phyloP scores from a whole-genome alignment of 2,797 vertebrate genomes.

The Varecia variegata region DNA sequence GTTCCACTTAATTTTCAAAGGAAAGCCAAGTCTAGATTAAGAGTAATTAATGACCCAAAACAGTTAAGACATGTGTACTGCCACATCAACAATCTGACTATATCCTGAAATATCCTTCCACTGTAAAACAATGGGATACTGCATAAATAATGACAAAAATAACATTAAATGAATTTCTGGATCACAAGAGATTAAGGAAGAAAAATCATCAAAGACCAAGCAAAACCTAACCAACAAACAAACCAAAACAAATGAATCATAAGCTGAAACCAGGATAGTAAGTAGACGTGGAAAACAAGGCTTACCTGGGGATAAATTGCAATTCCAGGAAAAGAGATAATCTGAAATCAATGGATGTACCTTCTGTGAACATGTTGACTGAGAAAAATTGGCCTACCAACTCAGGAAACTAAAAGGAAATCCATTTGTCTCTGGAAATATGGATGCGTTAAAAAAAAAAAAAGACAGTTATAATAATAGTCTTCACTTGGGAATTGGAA shows the following conservation, averaged over 20 bases:
- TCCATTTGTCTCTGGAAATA: not conserved
- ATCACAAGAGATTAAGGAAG: not conserved
- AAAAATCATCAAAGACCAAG: not conserved
- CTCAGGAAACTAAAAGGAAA: not conserved
- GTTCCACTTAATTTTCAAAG: not conserved
- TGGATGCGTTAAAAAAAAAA: not conserved
- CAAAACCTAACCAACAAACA: not conserved
- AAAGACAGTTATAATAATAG: not conserved
- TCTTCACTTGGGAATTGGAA: not conserved
- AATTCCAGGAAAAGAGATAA: not conserved
- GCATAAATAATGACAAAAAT: constrained; percentile 1
- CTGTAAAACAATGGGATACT: not conserved
- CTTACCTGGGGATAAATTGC: not conserved
- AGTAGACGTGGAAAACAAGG: not conserved
- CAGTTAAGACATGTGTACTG: not conserved
- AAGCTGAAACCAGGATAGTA: not conserved
- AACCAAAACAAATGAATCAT: not conserved
- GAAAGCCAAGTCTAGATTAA: constrained; percentile 8
- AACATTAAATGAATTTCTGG: not conserved
- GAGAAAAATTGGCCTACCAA: not conserved
- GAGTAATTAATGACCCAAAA: not conserved
- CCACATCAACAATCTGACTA: not conserved
- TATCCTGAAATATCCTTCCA: not conserved
- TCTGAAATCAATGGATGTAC: not conserved
- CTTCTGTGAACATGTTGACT: not conserved